These are phyloP conservation scores for Oxytorus armatus DNA, from an alignment of 2,888 invertebrate species.

Conservation along the genomic window DNA sequence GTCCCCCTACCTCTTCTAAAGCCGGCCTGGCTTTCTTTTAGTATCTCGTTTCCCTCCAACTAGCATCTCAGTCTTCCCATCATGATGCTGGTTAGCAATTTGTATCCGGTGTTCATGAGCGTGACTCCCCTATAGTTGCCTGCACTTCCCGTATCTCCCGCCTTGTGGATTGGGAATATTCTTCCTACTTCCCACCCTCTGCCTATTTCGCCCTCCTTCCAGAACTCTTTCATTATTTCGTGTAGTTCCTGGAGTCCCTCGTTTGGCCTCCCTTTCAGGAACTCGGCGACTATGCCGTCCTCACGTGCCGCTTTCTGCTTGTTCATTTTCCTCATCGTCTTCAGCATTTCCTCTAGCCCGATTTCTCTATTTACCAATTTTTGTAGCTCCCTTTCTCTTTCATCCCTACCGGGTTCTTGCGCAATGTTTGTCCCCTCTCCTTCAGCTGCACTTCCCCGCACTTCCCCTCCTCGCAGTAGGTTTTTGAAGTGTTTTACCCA, in stretches of 20 bases:
- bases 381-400: background rate
- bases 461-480: background rate
- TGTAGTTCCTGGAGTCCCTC: background rate
- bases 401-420: too few relatives aligned
- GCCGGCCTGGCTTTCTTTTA: background rate
- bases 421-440: background rate
- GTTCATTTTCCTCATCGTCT: background rate
- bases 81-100: background rate
- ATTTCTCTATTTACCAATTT: background rate
- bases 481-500: constrained; percentile 1
- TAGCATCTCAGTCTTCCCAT: background rate
- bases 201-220: background rate
- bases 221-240: background rate
- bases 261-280: background rate
- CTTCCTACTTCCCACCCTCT: background rate
- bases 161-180: background rate
- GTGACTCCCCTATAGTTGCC: background rate
- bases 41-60: background rate
- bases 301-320: background rate
- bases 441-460: background rate
- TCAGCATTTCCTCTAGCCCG: background rate
- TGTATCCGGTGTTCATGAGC: background rate
- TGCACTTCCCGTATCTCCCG: background rate
- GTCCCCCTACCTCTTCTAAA: constrained; percentile 6
- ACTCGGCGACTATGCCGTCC: background rate